These are phyloP conservation scores for Standfussiana lucernea DNA, from an alignment of 2,888 invertebrate genomes.

Conservation along the genomic window DNA sequence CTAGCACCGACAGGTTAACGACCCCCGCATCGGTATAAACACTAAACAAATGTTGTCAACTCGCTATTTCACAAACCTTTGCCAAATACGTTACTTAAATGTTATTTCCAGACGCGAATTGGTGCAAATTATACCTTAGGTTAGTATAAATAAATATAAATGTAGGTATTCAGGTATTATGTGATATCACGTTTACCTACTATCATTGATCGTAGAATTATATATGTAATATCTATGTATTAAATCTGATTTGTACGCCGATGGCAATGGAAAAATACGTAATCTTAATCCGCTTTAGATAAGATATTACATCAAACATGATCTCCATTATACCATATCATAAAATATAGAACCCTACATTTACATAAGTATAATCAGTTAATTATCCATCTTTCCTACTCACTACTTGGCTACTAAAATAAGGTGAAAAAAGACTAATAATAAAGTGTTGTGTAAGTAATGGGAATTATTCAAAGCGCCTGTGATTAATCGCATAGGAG, in stretches of 20 bases:
- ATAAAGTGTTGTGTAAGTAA: too few relatives aligned
- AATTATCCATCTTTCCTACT: not conserved
- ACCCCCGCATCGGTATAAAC: too few relatives aligned
- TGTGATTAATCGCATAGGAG: not conserved
- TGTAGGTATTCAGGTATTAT: not conserved
- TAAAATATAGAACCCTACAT: not conserved
- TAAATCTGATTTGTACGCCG: slow-evolving; percentile 24
- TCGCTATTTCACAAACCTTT: too few relatives aligned
- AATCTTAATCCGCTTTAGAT: slow-evolving; percentile 33
- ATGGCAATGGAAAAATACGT: slow-evolving; percentile 17
- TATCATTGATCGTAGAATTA: slow-evolving; percentile 5
- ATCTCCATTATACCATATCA: not conserved
- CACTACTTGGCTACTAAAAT: too few relatives aligned
- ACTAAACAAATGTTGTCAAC: too few relatives aligned
- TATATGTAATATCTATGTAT: slow-evolving; percentile 4
- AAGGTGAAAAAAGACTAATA: too few relatives aligned
- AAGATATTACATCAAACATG: slow-evolving; percentile 2
- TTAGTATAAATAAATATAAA: too few relatives aligned
- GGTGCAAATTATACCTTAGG: too few relatives aligned
- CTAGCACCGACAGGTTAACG: too few relatives aligned
- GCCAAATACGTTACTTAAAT: too few relatives aligned
- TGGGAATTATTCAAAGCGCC: not conserved
- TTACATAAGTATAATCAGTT: not conserved
- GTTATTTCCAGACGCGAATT: too few relatives aligned
- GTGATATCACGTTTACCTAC: not conserved